Evolutionary conservation across 2,113 vertebrate genomes (phyloP).

Genomic region (Psilopsiagon aymara): DNA sequence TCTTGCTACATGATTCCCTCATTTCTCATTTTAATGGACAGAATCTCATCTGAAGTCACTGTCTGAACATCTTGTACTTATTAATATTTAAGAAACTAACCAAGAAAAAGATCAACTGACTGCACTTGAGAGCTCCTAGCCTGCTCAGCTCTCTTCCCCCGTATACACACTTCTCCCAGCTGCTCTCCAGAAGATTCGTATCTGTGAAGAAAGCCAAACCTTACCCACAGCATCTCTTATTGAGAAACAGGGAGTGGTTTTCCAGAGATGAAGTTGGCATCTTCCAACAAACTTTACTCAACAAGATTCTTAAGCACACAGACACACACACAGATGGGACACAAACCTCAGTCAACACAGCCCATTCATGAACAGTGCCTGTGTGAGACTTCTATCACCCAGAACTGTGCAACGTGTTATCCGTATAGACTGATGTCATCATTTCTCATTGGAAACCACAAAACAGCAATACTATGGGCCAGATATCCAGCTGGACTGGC

Average conservation of each 20-base stretch:
- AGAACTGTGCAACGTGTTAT: fast-evolving
- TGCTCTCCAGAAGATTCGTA: background rate
- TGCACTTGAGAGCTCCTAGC: background rate
- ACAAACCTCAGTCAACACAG: fast-evolving
- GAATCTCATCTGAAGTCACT: constrained; percentile 1
- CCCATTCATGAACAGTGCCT: fast-evolving
- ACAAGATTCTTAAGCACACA: background rate
- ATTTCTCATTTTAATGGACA: background rate
- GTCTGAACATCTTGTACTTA: constrained; percentile 46
- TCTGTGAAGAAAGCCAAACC: background rate
- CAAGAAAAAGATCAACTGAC: constrained; percentile 2
- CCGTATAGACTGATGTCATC: background rate
- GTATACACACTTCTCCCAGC: background rate
- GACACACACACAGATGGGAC: background rate
- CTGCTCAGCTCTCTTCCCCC: background rate
- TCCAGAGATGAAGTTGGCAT: background rate
- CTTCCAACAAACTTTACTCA: background rate
- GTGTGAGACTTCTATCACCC: background rate
- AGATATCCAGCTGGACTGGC: background rate
- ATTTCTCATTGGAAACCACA: background rate
- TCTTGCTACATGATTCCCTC: background rate
- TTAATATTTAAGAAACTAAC: constrained; percentile 59
- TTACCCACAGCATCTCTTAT: background rate
- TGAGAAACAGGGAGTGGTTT: background rate
- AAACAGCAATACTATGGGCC: background rate